A percentile compares a stretch with the other conserved stretches of the same genome.
phyloP scores from a whole-genome alignment of 2,797 vertebrate species.

The Sylvilagus floridanus region DNA sequence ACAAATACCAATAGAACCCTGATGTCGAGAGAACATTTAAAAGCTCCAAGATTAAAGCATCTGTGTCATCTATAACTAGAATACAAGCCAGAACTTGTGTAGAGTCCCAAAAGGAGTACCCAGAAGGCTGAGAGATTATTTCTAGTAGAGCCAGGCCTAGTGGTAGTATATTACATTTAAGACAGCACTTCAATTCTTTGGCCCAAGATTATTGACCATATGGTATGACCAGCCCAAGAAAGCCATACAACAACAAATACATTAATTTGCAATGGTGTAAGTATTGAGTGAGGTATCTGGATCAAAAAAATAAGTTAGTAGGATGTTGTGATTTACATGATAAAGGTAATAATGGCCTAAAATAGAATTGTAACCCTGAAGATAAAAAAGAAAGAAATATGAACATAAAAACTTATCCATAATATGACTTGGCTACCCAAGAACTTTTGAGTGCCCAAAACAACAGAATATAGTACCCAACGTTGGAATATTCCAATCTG shows the following conservation, averaged over 20 bases:
- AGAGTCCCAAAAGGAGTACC: background rate
- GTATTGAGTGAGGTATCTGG: background rate
- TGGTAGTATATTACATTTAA: background rate
- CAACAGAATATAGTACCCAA: background rate
- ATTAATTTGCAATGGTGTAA: background rate
- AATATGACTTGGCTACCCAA: background rate
- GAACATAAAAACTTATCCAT: background rate
- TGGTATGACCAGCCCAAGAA: background rate
- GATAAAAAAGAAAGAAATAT: constrained; percentile 35
- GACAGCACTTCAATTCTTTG: background rate
- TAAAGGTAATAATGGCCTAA: background rate
- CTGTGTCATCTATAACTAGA: background rate
- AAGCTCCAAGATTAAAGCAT: background rate
- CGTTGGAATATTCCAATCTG: background rate
- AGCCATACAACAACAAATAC: constrained; percentile 4
- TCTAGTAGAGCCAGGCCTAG: background rate
- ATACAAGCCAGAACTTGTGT: background rate
- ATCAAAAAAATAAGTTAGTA: constrained; percentile 4
- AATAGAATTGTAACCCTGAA: background rate
- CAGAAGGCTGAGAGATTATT: background rate
- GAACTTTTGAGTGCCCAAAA: background rate
- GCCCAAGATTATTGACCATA: background rate
- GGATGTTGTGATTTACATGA: background rate
- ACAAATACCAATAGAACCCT: background rate
- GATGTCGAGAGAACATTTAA: background rate